A percentile compares a stretch with the other conserved stretches of the same genome.
Conservation (phyloP, 2,113 vertebrate genomes). For the Chelonoidis abingdonii region DNA sequence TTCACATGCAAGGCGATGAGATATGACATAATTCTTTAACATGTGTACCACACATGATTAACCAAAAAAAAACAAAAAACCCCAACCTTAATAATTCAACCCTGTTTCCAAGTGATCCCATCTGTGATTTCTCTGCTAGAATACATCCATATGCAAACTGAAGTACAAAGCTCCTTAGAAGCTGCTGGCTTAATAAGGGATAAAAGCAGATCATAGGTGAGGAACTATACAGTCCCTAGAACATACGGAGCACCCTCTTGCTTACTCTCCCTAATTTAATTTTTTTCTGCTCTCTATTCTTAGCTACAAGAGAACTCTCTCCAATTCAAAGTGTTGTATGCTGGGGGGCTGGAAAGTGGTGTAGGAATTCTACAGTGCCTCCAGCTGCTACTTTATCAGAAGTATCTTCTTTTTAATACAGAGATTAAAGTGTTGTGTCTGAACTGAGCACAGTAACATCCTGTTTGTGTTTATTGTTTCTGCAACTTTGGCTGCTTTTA, state of each 20-base stretch:
- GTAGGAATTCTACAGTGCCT: neutral
- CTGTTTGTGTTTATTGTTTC: neutral
- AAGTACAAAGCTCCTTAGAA: neutral
- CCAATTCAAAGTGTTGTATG: neutral
- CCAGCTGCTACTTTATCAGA: neutral
- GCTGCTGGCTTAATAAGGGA: neutral
- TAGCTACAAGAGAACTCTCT: neutral
- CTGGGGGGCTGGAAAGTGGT: neutral
- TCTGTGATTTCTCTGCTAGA: constrained; percentile 39
- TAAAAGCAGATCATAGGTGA: neutral
- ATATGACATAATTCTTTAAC: constrained; percentile 66
- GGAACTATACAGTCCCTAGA: neutral
- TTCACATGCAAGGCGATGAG: constrained; percentile 69
- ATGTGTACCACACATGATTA: constrained; percentile 73
- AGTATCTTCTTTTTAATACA: neutral
- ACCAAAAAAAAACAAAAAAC: neutral
- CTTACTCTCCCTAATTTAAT: neutral
- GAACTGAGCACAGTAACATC: neutral
- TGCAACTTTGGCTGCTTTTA: neutral
- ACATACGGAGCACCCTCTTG: neutral
- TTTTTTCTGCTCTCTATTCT: neutral
- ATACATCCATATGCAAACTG: neutral
- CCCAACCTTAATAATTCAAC: constrained; percentile 19
- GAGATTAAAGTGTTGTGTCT: neutral
- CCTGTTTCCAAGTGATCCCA: constrained; percentile 18